Percentiles rank a stretch among this genome's conserved stretches.
phyloP scores from a whole-genome alignment of 2,797 vertebrate species.

The Sciaenops ocellatus region DNA sequence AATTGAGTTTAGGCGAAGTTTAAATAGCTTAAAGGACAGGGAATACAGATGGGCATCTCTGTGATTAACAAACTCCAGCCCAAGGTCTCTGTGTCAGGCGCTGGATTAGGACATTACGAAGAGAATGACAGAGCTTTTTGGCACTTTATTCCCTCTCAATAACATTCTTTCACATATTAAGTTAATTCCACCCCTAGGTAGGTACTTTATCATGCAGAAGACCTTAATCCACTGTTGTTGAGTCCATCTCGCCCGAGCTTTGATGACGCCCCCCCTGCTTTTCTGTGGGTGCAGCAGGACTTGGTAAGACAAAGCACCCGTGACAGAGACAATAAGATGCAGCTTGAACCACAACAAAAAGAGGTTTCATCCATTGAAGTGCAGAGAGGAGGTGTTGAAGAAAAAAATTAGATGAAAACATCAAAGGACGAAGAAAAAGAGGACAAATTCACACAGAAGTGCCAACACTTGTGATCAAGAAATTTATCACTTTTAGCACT shows the following conservation, averaged over 20 bases:
- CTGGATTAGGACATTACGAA: constrained; percentile 99
- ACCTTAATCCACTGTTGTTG: constrained; percentile 99
- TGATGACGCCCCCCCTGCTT: constrained; percentile 90
- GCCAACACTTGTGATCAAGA: constrained; percentile 83
- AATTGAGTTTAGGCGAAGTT: constrained; percentile 99
- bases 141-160: constrained; percentile 99
- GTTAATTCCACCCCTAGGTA: constrained; percentile 99
- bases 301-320: constrained; percentile 99
- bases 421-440: constrained; percentile 76
- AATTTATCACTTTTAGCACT: constrained; percentile 82
- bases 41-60: constrained; percentile 98
- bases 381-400: constrained; percentile 83
- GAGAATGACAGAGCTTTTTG: constrained; percentile 99
- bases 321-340: constrained; percentile 98
- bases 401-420: constrained; percentile 71
- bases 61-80: constrained; percentile 98
- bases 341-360: constrained; percentile 92
- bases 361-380: constrained; percentile 89
- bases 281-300: constrained; percentile 93
- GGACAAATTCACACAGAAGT: constrained; percentile 71
- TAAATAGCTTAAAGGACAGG: constrained; percentile 97
- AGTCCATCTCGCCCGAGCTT: constrained; percentile 96
- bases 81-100: constrained; percentile 96
- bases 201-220: constrained; percentile 99
- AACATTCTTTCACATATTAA: constrained; percentile 99